Percentiles rank a stretch among this genome's conserved stretches.
These are phyloP conservation scores for Drosophila cardini DNA, from an alignment of 1,140 invertebrate species.

Conservation along the genomic window DNA sequence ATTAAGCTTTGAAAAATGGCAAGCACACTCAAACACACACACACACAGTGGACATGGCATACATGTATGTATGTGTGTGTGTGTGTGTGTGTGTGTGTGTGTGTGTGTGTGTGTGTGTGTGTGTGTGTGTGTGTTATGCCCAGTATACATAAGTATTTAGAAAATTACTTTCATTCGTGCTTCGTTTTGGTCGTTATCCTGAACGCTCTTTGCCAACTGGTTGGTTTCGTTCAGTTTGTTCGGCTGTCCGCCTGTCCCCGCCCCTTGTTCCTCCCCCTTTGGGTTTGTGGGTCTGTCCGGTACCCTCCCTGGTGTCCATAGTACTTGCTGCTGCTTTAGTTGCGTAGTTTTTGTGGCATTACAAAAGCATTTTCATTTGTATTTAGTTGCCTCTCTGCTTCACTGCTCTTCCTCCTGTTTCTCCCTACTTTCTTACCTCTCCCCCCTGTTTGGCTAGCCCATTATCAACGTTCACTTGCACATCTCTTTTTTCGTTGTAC, in stretches of 20 bases:
- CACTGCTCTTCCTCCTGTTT: no score
- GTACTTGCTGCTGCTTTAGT: slow-evolving; percentile 13
- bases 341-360: slow-evolving; percentile 72
- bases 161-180: slow-evolving; percentile 81
- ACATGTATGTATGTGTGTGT: slow-evolving; percentile 5
- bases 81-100: no score
- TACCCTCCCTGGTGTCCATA: background rate
- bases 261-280: background rate
- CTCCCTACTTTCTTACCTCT: background rate
- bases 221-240: slow-evolving; percentile 14
- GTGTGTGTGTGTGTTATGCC: slow-evolving; percentile 5
- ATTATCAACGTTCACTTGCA: slow-evolving; percentile 50
- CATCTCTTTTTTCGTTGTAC: slow-evolving; percentile 32
- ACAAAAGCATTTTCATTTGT: slow-evolving; percentile 79
- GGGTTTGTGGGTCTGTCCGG: background rate
- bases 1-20: slow-evolving; percentile 81
- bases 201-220: slow-evolving; percentile 48
- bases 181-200: slow-evolving; percentile 76
- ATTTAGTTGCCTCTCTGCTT: slow-evolving; percentile 59
- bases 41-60: slow-evolving; percentile 33
- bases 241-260: background rate
- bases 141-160: slow-evolving; percentile 69
- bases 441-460: slow-evolving; percentile 29
- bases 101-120: no score
- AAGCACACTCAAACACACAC: slow-evolving; percentile 30